These are phyloP conservation scores for Pituophis catenifer DNA, from an alignment of 2,113 vertebrate species.

Conservation along the genomic window DNA sequence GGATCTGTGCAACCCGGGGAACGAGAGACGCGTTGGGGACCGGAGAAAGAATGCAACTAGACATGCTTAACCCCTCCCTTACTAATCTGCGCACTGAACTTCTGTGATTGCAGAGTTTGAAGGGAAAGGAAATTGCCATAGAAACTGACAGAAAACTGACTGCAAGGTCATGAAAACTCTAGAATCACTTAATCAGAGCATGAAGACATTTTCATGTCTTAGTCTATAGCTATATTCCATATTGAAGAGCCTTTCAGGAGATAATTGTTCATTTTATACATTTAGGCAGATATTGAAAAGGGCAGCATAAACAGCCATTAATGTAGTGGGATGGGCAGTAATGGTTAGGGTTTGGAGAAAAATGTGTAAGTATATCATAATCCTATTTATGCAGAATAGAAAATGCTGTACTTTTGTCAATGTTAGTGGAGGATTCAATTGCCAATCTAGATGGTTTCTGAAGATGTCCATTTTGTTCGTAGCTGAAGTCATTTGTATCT, in stretches of 20 bases:
- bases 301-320: background rate
- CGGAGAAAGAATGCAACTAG: background rate
- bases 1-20: too few species aligned
- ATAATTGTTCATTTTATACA: background rate
- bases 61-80: background rate
- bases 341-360: background rate
- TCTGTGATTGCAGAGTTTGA: background rate
- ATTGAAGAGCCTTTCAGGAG: conserved; percentile 1
- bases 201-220: background rate
- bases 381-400: background rate
- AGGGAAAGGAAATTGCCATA: background rate
- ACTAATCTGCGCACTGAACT: background rate
- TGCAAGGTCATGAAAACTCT: background rate
- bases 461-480: background rate
- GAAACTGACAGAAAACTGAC: background rate
- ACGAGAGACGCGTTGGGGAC: too few species aligned
- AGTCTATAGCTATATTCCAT: background rate
- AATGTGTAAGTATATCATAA: too few species aligned
- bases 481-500: background rate
- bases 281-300: background rate
- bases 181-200: conserved; percentile 23
- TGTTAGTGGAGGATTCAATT: background rate
- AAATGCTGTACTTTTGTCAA: background rate
- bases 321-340: background rate
- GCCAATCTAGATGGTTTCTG: background rate